A percentile compares a stretch with the other conserved stretches of the same genome.
These are phyloP conservation scores for Percopsis transmontana DNA, from an alignment of 2,113 vertebrate genomes.

Conservation along the genomic window DNA sequence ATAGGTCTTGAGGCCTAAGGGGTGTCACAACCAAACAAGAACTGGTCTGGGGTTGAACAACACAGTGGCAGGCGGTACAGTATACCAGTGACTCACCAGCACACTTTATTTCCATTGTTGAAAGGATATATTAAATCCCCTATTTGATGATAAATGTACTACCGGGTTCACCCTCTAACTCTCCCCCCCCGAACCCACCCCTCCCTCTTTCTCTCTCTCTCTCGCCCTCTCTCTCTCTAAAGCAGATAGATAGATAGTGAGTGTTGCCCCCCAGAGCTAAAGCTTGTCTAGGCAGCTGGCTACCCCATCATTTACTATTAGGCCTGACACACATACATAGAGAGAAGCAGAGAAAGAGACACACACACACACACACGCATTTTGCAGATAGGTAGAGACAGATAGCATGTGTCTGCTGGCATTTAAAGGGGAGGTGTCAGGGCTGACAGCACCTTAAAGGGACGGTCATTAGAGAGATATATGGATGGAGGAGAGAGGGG, in stretches of 20 bases:
- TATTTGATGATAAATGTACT: slow-evolving; percentile 52
- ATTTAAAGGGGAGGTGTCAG: slow-evolving; percentile 69
- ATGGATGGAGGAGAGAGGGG: slow-evolving; percentile 45
- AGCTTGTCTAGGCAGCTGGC: slow-evolving; percentile 65
- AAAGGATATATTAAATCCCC: slow-evolving; percentile 26
- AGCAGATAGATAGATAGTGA: slow-evolving; percentile 56
- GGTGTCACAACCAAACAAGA: no score
- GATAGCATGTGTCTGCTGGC: slow-evolving; percentile 59
- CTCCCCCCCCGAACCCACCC: background rate
- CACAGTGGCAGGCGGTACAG: no score
- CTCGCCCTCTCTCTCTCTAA: slow-evolving; percentile 8
- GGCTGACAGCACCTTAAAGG: slow-evolving; percentile 66
- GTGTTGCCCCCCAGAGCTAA: slow-evolving; percentile 50
- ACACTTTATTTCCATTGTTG: slow-evolving; percentile 22
- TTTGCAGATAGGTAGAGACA: slow-evolving; percentile 63
- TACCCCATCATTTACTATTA: slow-evolving; percentile 64
- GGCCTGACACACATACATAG: slow-evolving; percentile 44
- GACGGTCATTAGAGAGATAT: slow-evolving; percentile 63
- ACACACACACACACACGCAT: slow-evolving; percentile 52
- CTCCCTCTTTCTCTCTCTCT: background rate
- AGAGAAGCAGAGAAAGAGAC: slow-evolving; percentile 29
- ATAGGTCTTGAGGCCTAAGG: no score
- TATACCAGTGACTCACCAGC: no score
- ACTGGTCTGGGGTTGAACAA: background rate
- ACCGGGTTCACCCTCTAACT: background rate